These are phyloP conservation scores for Xanthia icteritia DNA, from an alignment of 2,888 invertebrate species.

Conservation along the genomic window DNA sequence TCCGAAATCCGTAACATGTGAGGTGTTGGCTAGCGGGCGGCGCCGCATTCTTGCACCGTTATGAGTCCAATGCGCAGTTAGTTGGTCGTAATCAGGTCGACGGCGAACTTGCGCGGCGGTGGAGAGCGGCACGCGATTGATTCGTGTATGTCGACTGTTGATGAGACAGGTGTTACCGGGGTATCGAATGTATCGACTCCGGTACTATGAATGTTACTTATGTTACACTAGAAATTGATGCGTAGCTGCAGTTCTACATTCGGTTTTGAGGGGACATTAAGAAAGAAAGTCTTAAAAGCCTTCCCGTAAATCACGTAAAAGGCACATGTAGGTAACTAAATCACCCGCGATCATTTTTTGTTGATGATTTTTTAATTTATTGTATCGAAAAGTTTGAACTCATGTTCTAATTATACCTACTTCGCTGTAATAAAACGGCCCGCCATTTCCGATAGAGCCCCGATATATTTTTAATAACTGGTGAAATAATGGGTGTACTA, in stretches of 20 bases:
- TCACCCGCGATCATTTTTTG: neutral
- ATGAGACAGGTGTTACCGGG: constrained; percentile 31
- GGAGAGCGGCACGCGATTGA: constrained; percentile 73
- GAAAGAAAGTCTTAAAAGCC: neutral
- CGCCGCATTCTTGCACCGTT: constrained; percentile 82
- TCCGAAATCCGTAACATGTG: constrained; percentile 60
- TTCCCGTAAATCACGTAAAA: neutral
- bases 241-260: neutral
- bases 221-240: constrained; percentile 6
- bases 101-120: constrained; percentile 70
- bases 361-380: no score
- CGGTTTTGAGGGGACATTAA: neutral
- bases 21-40: constrained; percentile 65
- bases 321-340: neutral
- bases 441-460: no score
- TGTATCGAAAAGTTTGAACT: neutral
- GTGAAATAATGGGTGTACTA: neutral
- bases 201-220: constrained; percentile 12
- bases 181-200: constrained; percentile 43
- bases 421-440: neutral
- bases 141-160: constrained; percentile 57
- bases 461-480: neutral
- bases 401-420: neutral
- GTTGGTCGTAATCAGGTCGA: constrained; percentile 77
- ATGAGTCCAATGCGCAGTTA: constrained; percentile 84